Evolutionary conservation across 2,113 vertebrate genomes (phyloP).

Genomic region (Noturus placidus): DNA sequence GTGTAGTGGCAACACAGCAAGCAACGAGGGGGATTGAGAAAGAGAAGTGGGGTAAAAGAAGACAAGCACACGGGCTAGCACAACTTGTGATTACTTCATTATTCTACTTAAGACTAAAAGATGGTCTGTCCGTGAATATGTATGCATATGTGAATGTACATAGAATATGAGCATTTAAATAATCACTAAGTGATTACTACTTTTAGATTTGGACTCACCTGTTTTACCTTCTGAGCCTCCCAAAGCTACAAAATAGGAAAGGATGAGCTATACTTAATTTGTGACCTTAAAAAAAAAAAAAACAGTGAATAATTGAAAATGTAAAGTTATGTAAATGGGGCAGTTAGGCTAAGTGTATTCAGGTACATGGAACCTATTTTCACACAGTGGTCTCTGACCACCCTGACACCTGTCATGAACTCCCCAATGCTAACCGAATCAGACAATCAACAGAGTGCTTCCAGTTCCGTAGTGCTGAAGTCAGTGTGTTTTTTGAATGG

Average conservation of each 20-base stretch:
- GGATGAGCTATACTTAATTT: background rate
- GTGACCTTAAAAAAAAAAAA: background rate
- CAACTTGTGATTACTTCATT: conserved; percentile 25
- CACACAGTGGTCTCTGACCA: conserved; percentile 3
- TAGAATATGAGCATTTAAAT: background rate
- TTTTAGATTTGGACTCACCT: conserved; percentile 71
- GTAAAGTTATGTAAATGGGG: background rate
- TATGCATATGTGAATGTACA: background rate
- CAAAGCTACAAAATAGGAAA: conserved; percentile 74
- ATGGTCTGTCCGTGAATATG: background rate
- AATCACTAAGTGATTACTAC: background rate
- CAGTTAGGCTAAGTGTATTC: background rate
- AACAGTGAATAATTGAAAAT: background rate
- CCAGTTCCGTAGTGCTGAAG: too few species aligned
- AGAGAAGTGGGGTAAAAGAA: conserved; percentile 12
- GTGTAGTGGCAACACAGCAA: conserved; percentile 44
- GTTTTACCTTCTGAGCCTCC: conserved; percentile 92
- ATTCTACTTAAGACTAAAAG: background rate
- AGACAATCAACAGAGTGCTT: background rate
- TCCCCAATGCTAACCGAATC: background rate
- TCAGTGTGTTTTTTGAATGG: too few species aligned
- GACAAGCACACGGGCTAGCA: conserved; percentile 12
- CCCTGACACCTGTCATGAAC: background rate
- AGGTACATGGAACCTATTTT: background rate
- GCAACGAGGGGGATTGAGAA: conserved; percentile 36